Base-by-base conservation (phyloP, 1,140 invertebrate genomes). In the Bombus turneri region DNA sequence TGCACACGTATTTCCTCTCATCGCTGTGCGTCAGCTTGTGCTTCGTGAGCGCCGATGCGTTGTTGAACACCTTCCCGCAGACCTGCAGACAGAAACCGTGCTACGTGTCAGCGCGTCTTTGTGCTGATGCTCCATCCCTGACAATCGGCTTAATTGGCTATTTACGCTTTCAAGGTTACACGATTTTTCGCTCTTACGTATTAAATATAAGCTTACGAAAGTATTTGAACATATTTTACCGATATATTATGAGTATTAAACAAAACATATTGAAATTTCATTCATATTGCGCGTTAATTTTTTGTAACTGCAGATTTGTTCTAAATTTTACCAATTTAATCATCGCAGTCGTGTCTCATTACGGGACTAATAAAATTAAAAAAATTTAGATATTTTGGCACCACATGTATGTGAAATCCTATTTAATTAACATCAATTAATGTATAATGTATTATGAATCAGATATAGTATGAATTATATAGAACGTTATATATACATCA, bases 11-110 rank as follows among this genome's bases (percentile, higher is more conserved):
- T 95, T 99, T 99, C 91, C 99, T 95, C 94, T 99, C 99, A 95
- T 99, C 98, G 95, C 98, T 99, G 96, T 99, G 99, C 88, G 98
- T 99, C 94, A 99, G 96, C 95, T 99, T 99, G 96, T 99, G 99
- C 95, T 99, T 99, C 81, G 99, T 98, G 91, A 99, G 96, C 73
- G 99, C 98, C 92, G 98, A 99, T 91, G 98, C 98, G 95, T 99
- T 99, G 93, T 98, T 98, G 96, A 99, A 99, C 91, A 98, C 97
- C 96, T 99, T 99, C 93, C 97, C 97, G 96, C 98, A 99, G 91
- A 98, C 97, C 96, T 98, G 95, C 43, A 37, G 95, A 93, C 92
- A 93, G 92, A 91, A 91, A 92, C 77, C 68, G 91, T 91, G 91
- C 92, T 87, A 90, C 83, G 86, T 83, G 89, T 85, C 69, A 85